Percentiles rank a stretch among this genome's conserved stretches.
These are phyloP conservation scores for Dreissena rostriformis DNA, from an alignment of 1,140 invertebrate genomes.

Conservation along the genomic window DNA sequence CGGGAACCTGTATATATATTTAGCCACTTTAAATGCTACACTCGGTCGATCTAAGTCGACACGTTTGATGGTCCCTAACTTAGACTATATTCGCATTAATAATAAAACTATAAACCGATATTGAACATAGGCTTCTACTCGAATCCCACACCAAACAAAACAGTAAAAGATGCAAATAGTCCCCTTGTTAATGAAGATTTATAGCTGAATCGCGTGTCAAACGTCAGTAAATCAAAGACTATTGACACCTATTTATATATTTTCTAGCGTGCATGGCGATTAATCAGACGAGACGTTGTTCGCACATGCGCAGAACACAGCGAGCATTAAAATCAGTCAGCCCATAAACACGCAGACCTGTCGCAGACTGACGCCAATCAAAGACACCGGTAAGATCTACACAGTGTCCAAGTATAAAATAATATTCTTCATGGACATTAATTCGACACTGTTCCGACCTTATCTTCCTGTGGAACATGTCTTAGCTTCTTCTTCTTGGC, in stretches of 20 bases:
- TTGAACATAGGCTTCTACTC: neutral
- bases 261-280: constrained; percentile 16
- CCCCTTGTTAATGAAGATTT: constrained; percentile 26
- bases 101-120: neutral
- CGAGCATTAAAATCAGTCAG: neutral
- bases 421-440: neutral
- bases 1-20: no score
- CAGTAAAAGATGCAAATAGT: neutral
- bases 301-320: neutral
- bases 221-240: neutral
- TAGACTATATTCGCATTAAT: neutral
- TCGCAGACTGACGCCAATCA: neutral
- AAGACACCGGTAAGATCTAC: neutral
- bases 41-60: neutral
- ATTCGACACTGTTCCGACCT: neutral
- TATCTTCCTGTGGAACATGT: neutral
- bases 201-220: no score
- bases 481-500: neutral
- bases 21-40: no score
- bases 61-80: neutral
- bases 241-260: constrained; percentile 35
- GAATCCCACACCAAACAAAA: neutral
- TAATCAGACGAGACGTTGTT: neutral
- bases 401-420: neutral
- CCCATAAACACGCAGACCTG: constrained; percentile 17